Percentiles rank a stretch among this genome's conserved stretches.
These are phyloP conservation scores for Myrmophylax atrothorax DNA, from an alignment of 2,113 vertebrate species.

Conservation along the genomic window DNA sequence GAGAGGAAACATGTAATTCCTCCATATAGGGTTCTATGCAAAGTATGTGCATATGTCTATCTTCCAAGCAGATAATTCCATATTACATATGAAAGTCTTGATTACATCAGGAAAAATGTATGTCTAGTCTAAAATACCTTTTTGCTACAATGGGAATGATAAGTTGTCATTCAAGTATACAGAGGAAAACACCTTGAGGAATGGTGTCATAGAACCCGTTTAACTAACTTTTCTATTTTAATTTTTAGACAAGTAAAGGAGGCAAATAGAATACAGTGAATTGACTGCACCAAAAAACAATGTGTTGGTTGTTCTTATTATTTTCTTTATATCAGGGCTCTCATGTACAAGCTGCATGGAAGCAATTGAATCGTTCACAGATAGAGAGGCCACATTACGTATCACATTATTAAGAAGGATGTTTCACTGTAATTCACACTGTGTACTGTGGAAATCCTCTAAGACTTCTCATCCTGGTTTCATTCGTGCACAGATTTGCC, in stretches of 20 bases:
- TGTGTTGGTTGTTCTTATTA: fast-evolving
- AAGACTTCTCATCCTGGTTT: not conserved
- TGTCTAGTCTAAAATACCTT: not conserved
- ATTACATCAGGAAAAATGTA: not conserved
- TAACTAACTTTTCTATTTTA: not conserved
- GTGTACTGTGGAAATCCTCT: not conserved
- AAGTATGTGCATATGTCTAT: not conserved
- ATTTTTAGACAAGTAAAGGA: not conserved
- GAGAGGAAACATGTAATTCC: not conserved
- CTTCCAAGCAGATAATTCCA: not conserved
- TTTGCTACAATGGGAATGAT: not conserved
- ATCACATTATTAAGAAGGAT: not conserved
- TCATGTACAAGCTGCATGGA: not conserved
- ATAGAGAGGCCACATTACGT: not conserved
- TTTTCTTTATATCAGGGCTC: not conserved
- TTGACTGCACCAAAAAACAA: not conserved
- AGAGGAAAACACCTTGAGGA: not conserved
- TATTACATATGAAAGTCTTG: not conserved
- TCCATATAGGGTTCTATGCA: not conserved
- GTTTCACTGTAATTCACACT: not conserved
- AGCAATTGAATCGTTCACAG: not conserved
- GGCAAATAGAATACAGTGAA: not conserved
- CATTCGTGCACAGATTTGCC: not conserved
- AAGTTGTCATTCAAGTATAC: not conserved
- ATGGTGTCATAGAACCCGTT: not conserved